These are phyloP conservation scores for Anabas testudineus DNA, from an alignment of 2,797 vertebrate genomes.

Conservation along the genomic window DNA sequence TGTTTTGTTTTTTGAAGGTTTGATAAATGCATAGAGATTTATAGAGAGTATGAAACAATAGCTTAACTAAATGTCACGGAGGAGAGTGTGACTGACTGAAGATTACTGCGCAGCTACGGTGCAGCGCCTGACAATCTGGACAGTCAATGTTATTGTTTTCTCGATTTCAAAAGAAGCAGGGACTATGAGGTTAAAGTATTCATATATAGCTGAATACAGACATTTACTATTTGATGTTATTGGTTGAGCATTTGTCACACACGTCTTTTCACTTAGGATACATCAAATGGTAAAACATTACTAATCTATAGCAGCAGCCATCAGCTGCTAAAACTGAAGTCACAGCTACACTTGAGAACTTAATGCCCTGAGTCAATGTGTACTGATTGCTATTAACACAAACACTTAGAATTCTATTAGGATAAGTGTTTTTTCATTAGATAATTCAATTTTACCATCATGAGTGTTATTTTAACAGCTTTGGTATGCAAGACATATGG, in stretches of 20 bases:
- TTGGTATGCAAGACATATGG: slow-evolving; percentile 29
- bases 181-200: too few species aligned
- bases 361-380: slow-evolving; percentile 51
- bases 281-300: slow-evolving; percentile 62
- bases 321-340: slow-evolving; percentile 70
- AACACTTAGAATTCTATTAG: slow-evolving; percentile 59
- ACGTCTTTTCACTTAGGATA: slow-evolving; percentile 53
- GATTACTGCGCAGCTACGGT: too few species aligned
- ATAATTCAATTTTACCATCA: slow-evolving; percentile 57
- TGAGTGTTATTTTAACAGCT: slow-evolving; percentile 58
- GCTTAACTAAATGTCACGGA: too few species aligned
- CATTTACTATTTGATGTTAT: slow-evolving; percentile 36
- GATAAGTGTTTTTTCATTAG: slow-evolving; percentile 67
- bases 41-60: not conserved
- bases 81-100: too few species aligned
- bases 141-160: too few species aligned
- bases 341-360: slow-evolving; percentile 58
- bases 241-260: slow-evolving; percentile 41
- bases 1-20: not conserved
- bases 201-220: slow-evolving; percentile 13
- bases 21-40: not conserved
- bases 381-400: slow-evolving; percentile 60
- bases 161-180: too few species aligned
- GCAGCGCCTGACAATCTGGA: too few species aligned
- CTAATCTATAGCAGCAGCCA: slow-evolving; percentile 49